Evolutionary conservation across 2,888 invertebrate genomes (phyloP), one percentile per base, ranked within the genome.

Genomic region (Octodonta nipae): DNA sequence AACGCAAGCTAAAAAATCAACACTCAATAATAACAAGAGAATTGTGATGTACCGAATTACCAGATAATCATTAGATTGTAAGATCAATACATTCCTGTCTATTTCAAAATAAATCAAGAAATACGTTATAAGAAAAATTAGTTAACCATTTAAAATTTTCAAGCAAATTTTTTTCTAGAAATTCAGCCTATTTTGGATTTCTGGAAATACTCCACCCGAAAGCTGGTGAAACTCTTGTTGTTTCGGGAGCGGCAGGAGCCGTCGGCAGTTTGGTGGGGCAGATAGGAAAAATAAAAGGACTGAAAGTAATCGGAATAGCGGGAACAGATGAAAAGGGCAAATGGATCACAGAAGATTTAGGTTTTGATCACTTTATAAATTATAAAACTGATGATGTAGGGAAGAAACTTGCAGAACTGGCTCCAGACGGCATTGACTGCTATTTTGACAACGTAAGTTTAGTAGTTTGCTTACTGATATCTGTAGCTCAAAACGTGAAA

Each of bases 231-330:
- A 76, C 75, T 1, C 68, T 84, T n/a, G 75, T 77, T 2, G 70
- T 85, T 2, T 75, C 73, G 17, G 75, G 75, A 3, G 84, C 83
- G 10, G 83, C 79, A 16, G 84, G 84, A 11, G 83, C 81, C 16
- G 82, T 84, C 7, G 85, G 84, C 4, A 75, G 71, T 35, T 68
- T 76, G 29, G 83, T 81, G 15, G 83, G 83, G 2, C 84, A 84
- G 65, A 78, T 85, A 41, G 83, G 73, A 2, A 83, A 82, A 61
- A 68, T 75, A 30, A 66, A 75, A 56, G 77, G 74, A 6, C 73
- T 78, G 45, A 67, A 60, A 35, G 80, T 80, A 1, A 73, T 83
- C 41, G 82, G 80, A 3, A 71, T 78, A 44, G 73, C 78, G 8
- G 81, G 82, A 1, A 67, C 72, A 5, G 72, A 78, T 41, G 73